Conservation (phyloP, 1,140 invertebrate species). For the Aphis gossypii region DNA sequence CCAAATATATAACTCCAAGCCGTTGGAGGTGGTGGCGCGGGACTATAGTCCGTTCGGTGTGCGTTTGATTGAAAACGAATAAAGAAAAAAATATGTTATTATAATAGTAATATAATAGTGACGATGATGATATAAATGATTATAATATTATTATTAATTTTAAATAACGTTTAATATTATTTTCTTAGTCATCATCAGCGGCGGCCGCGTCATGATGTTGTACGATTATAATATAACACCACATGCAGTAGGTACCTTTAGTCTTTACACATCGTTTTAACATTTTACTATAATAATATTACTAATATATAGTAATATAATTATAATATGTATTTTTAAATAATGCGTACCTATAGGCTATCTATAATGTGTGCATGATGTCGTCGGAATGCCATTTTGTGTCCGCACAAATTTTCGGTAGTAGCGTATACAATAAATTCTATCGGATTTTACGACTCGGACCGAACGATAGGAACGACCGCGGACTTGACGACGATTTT, state of each 20-base stretch:
- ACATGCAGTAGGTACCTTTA: neutral
- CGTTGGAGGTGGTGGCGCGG: neutral
- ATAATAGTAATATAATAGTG: neutral
- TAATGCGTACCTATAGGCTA: too few species aligned
- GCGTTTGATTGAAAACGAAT: slow-evolving; percentile 43
- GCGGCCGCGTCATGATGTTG: neutral
- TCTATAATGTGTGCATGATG: neutral
- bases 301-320: too few species aligned
- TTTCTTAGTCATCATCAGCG: neutral
- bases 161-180: neutral
- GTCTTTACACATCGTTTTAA: neutral
- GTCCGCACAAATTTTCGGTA: slow-evolving; percentile 11
- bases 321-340: too few species aligned
- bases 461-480: neutral
- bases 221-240: neutral
- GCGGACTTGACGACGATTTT: neutral
- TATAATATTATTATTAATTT: neutral
- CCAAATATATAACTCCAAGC: slow-evolving; percentile 37
- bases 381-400: neutral
- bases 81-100: slow-evolving; percentile 4
- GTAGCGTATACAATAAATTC: neutral
- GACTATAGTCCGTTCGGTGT: neutral
- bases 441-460: neutral
- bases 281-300: too few species aligned
- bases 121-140: neutral